Percentiles rank a stretch among this genome's conserved stretches.
phyloP scores from a whole-genome alignment of 2,888 invertebrate species.

The Cantharis nigra region DNA sequence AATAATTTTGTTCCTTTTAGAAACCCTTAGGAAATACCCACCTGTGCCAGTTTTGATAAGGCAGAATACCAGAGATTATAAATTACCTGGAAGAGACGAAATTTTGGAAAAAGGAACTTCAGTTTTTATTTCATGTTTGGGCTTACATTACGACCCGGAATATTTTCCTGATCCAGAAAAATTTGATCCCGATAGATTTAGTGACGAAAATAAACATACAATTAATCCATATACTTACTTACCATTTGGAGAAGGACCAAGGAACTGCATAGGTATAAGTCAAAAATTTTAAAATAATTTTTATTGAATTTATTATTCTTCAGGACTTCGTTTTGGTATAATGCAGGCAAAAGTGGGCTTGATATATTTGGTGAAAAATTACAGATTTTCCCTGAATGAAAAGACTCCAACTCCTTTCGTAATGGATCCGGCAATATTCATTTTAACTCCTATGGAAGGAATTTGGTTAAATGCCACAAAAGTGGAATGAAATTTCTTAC shows the following conservation, averaged over 20 bases:
- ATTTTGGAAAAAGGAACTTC: not conserved
- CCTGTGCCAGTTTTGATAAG: not conserved
- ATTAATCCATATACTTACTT: not conserved
- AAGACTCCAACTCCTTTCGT: slow-evolving; percentile 25
- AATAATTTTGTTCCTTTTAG: not conserved
- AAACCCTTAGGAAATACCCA: not conserved
- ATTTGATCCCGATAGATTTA: not conserved
- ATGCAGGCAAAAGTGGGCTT: slow-evolving; percentile 47
- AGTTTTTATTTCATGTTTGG: not conserved
- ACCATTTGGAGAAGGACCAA: not conserved
- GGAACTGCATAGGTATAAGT: not conserved
- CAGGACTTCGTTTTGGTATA: slow-evolving; percentile 45
- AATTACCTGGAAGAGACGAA: not conserved
- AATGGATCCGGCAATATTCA: slow-evolving; percentile 9
- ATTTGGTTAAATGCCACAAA: slow-evolving; percentile 15
- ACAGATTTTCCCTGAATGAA: slow-evolving; percentile 26
- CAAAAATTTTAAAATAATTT: not conserved
- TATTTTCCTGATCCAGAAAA: not conserved
- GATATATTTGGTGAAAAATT: slow-evolving; percentile 35
- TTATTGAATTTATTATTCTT: slow-evolving; percentile 8
- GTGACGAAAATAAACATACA: not conserved
- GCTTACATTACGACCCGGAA: not conserved
- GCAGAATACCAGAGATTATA: not conserved
- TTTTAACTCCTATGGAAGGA: not conserved
- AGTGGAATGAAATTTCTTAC: not conserved